phyloP scores from a whole-genome alignment of 2,888 invertebrate genomes.

The Endomychus coccineus region DNA sequence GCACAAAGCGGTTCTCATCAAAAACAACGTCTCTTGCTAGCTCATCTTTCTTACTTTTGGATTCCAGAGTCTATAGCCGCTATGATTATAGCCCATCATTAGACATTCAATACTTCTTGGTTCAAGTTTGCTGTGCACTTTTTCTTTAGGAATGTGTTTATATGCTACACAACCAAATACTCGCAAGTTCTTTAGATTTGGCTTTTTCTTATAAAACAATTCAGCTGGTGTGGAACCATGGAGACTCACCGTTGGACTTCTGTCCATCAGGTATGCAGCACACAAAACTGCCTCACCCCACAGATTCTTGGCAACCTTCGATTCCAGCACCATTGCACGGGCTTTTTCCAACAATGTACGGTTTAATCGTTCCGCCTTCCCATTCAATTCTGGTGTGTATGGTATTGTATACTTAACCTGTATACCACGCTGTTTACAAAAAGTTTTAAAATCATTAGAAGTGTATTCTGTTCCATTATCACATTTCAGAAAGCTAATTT shows the following conservation, averaged over 20 bases:
- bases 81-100: slow-evolving; percentile 16
- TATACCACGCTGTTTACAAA: slow-evolving; percentile 13
- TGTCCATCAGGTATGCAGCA: slow-evolving; percentile 26
- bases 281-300: slow-evolving; percentile 34
- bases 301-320: slow-evolving; percentile 29
- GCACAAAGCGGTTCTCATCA: slow-evolving; percentile 20
- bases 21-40: slow-evolving; percentile 24
- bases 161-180: slow-evolving; percentile 25
- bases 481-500: slow-evolving; percentile 7
- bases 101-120: slow-evolving; percentile 12
- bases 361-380: slow-evolving; percentile 16
- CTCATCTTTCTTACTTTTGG: slow-evolving; percentile 15
- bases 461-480: slow-evolving; percentile 15
- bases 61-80: slow-evolving; percentile 23
- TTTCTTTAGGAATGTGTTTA: slow-evolving; percentile 19
- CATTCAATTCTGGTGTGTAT: slow-evolving; percentile 18
- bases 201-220: slow-evolving; percentile 21
- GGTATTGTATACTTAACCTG: slow-evolving; percentile 11
- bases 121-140: slow-evolving; percentile 21
- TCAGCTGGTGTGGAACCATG: slow-evolving; percentile 19
- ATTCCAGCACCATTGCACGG: slow-evolving; percentile 16
- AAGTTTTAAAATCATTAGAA: slow-evolving; percentile 8
- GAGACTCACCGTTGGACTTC: slow-evolving; percentile 23
- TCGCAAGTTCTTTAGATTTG: slow-evolving; percentile 20
- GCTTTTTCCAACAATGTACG: slow-evolving; percentile 16